Conservation (phyloP, 2,113 vertebrate genomes). For the Galbula dea region DNA sequence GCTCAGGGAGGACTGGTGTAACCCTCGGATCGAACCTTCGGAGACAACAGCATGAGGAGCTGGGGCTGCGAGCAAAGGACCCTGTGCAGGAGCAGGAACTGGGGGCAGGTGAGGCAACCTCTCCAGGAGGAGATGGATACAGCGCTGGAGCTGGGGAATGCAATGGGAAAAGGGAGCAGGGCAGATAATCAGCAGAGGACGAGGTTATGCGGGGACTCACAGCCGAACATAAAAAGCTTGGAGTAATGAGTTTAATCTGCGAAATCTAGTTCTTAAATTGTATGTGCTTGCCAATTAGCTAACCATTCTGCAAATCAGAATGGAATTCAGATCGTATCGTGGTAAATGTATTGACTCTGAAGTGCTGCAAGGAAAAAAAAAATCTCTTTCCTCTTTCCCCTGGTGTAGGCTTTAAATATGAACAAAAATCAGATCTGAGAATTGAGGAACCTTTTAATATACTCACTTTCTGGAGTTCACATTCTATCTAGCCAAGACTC, state of each 20-base stretch:
- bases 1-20: background rate
- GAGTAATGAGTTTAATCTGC: conserved; percentile 55
- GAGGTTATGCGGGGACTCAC: conserved; percentile 26
- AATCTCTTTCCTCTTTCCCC: background rate
- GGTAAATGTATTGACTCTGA: conserved; percentile 46
- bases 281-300: conserved; percentile 57
- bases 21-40: background rate
- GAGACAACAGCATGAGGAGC: background rate
- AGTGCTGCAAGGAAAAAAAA: conserved; percentile 35
- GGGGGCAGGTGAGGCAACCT: conserved; percentile 20
- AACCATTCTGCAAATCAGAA: conserved; percentile 55
- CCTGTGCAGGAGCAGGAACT: background rate
- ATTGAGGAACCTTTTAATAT: conserved; percentile 24
- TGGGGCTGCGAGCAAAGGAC: background rate
- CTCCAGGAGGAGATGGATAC: background rate
- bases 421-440: conserved; percentile 43
- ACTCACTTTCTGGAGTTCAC: background rate
- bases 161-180: background rate
- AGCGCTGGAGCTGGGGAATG: background rate
- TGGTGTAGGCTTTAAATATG: conserved; percentile 34
- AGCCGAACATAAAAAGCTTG: conserved; percentile 20
- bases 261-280: conserved; percentile 53
- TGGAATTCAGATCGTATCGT: conserved; percentile 57
- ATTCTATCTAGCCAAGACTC: background rate
- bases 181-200: background rate